Conservation (phyloP, 1,140 invertebrate species). For the Drosophila lowei region DNA sequence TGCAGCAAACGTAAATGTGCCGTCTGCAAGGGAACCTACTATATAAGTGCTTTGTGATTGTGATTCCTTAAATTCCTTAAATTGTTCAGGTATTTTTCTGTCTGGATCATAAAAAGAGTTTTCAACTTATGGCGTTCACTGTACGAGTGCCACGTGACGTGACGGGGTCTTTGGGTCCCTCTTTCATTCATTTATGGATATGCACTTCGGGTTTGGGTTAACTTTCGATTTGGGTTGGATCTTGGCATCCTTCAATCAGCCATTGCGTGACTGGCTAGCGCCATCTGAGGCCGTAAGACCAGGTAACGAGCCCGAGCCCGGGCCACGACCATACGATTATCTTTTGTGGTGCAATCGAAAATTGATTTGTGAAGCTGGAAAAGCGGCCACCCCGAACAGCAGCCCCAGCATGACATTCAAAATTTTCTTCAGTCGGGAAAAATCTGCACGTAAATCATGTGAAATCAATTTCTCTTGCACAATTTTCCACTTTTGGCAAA, state of each 20-base stretch:
- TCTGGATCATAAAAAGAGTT: no score
- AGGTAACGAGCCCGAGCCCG: slow-evolving; percentile 21
- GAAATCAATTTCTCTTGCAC: slow-evolving; percentile 76
- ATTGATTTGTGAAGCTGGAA: slow-evolving; percentile 46
- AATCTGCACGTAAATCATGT: slow-evolving; percentile 77
- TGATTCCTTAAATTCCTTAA: slow-evolving; percentile 16
- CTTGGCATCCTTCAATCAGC: not conserved
- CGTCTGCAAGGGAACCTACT: slow-evolving; percentile 62
- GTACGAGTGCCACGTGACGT: no score
- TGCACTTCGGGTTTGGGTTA: not conserved
- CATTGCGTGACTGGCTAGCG: not conserved
- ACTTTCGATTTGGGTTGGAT: not conserved
- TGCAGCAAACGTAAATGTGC: slow-evolving; percentile 44
- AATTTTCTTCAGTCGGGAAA: slow-evolving; percentile 49
- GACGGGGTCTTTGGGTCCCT: no score
- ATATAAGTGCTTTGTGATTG: slow-evolving; percentile 55
- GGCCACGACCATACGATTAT: slow-evolving; percentile 46
- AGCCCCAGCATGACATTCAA: slow-evolving; percentile 62
- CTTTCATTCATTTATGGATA: slow-evolving; percentile 19
- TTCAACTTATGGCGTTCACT: no score
- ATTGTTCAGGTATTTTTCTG: not conserved
- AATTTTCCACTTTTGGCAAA: slow-evolving; percentile 78
- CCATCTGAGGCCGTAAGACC: not conserved
- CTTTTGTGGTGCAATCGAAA: slow-evolving; percentile 45
- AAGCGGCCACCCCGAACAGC: slow-evolving; percentile 41